Evolutionary conservation across 1,140 invertebrate species (phyloP).

Genomic region (Maconellicoccus hirsutus): DNA sequence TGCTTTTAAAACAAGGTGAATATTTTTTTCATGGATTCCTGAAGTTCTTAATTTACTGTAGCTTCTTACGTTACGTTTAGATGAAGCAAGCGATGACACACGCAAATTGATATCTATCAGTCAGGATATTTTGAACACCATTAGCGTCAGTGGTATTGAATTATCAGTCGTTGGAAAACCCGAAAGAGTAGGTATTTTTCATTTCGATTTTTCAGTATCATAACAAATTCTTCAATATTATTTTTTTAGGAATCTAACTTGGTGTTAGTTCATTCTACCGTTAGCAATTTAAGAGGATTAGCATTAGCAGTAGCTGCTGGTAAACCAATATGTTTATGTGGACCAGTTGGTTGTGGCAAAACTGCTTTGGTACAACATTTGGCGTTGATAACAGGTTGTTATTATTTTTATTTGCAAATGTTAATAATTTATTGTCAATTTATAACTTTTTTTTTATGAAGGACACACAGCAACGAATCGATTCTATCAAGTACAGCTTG

Average conservation of each 20-base stretch:
- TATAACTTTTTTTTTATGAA: constrained; percentile 24
- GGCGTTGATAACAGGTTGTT: constrained; percentile 58
- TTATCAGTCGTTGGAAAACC: constrained; percentile 17
- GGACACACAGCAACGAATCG: constrained; percentile 34
- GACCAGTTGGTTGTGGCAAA: constrained; percentile 90
- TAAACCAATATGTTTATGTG: constrained; percentile 72
- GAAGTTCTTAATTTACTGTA: too few species aligned
- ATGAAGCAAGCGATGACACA: too few species aligned
- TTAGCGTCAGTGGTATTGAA: constrained; percentile 13
- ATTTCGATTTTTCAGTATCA: neutral
- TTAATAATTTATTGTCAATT: too few species aligned
- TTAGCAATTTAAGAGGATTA: constrained; percentile 56
- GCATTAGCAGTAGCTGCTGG: constrained; percentile 59
- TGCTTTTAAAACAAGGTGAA: neutral
- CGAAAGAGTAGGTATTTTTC: constrained; percentile 4
- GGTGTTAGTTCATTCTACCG: constrained; percentile 50
- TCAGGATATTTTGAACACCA: neutral
- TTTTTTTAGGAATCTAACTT: constrained; percentile 34
- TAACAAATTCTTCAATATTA: constrained; percentile 11
- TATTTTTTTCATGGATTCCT: too few species aligned
- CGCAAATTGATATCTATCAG: neutral
- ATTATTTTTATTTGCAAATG: neutral
- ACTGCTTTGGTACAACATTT: constrained; percentile 81
- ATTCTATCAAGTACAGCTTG: constrained; percentile 75
- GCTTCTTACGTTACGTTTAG: too few species aligned